Conservation (phyloP, 2,888 invertebrate genomes). For the Cryptosula pallasiana region DNA sequence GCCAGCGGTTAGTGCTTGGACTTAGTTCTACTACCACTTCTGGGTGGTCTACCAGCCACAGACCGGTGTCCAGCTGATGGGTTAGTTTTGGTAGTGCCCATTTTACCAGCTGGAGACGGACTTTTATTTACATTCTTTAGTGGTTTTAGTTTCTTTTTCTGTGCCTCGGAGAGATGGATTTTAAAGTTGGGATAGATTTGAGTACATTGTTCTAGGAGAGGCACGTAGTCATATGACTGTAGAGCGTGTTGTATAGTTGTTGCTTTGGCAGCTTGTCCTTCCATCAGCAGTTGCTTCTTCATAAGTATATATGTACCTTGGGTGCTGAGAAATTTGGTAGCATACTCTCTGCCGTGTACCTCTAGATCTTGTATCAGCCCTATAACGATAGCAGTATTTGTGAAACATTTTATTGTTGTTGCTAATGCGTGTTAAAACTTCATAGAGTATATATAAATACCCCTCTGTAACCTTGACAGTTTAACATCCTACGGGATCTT, state of each 20-base stretch:
- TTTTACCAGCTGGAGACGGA: slow-evolving; percentile 43
- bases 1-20: not conserved
- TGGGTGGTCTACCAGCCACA: not conserved
- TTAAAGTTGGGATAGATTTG: slow-evolving; percentile 45
- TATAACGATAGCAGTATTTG: slow-evolving; percentile 33
- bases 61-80: not conserved
- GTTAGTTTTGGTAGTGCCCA: slow-evolving; percentile 6
- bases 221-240: slow-evolving; percentile 36
- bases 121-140: slow-evolving; percentile 36
- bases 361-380: slow-evolving; percentile 50
- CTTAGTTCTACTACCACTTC: not conserved
- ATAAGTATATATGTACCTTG: slow-evolving; percentile 49
- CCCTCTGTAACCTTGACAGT: no score
- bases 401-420: no score
- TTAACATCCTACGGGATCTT: no score
- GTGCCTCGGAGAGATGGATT: slow-evolving; percentile 39
- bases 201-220: slow-evolving; percentile 42
- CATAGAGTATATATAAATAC: no score
- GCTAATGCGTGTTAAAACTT: no score
- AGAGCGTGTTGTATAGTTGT: slow-evolving; percentile 27
- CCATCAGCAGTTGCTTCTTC: slow-evolving; percentile 37
- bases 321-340: slow-evolving; percentile 45
- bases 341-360: slow-evolving; percentile 44
- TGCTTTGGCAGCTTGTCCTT: slow-evolving; percentile 30
- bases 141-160: slow-evolving; percentile 26